phyloP scores from a whole-genome alignment of 2,113 vertebrate genomes.

The Chaetops frenatus region DNA sequence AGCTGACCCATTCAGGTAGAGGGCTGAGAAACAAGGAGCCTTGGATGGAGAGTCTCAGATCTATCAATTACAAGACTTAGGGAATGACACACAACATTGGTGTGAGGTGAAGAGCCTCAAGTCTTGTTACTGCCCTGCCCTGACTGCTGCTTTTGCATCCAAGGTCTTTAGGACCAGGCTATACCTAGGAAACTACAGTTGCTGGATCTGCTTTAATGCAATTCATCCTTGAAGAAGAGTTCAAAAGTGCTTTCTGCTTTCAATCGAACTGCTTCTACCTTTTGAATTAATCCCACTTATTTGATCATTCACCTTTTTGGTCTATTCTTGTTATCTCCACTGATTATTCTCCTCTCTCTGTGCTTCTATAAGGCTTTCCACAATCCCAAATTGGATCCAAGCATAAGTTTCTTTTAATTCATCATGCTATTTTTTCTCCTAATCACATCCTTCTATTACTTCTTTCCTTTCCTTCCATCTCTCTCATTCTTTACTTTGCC shows the following conservation, averaged over 20 bases:
- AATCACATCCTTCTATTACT: neutral
- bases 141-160: neutral
- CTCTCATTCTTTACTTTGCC: neutral
- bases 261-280: neutral
- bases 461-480: neutral
- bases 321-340: neutral
- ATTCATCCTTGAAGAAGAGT: neutral
- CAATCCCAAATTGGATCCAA: neutral
- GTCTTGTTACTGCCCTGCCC: neutral
- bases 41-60: neutral
- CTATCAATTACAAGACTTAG: fast-evolving
- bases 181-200: neutral
- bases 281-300: neutral
- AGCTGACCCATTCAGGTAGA: neutral
- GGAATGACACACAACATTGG: fast-evolving
- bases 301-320: neutral
- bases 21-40: fast-evolving
- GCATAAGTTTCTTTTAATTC: neutral
- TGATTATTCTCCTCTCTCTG: neutral
- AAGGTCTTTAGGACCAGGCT: neutral
- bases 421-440: neutral
- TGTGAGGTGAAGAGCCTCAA: neutral
- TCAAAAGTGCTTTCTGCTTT: neutral
- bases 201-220: neutral
- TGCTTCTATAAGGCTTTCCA: neutral